Percentiles rank a stretch among this genome's conserved stretches.
Conservation (phyloP, 2,888 invertebrate species). For the Pterostichus niger region DNA sequence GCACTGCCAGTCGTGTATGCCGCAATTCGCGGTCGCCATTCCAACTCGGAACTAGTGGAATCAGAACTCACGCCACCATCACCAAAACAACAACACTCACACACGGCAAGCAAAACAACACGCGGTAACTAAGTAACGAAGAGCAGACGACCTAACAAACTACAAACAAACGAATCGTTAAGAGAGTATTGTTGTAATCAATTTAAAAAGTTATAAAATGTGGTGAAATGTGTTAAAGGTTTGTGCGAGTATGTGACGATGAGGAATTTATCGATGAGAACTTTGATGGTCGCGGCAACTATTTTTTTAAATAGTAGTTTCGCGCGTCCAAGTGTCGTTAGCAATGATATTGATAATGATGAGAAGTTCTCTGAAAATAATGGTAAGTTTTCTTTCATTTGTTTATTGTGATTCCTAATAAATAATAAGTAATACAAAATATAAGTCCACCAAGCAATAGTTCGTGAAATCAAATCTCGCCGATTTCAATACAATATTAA, state of each 20-base stretch:
- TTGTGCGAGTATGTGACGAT: slow-evolving; percentile 13
- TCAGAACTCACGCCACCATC: slow-evolving; percentile 1
- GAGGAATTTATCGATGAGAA: slow-evolving; percentile 1
- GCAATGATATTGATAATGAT: slow-evolving; percentile 42
- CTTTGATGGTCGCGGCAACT: not conserved
- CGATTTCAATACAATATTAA: too few relatives aligned
- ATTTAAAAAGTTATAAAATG: not conserved
- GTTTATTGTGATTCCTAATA: not conserved
- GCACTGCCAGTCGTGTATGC: slow-evolving; percentile 14
- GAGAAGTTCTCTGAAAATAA: slow-evolving; percentile 32
- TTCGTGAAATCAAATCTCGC: too few relatives aligned
- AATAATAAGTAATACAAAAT: too few relatives aligned
- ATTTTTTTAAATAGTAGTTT: slow-evolving; percentile 20
- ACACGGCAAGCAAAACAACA: not conserved
- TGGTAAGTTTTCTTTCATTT: not conserved
- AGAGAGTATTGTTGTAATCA: not conserved
- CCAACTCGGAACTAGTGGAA: not conserved
- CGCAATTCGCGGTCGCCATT: slow-evolving; percentile 1
- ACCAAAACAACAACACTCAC: not conserved
- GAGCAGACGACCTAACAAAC: not conserved
- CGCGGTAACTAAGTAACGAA: not conserved
- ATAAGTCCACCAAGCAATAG: too few relatives aligned
- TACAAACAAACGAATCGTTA: not conserved
- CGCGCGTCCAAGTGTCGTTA: slow-evolving; percentile 9
- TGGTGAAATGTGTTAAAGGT: not conserved